phyloP scores from a whole-genome alignment of 2,113 vertebrate genomes.

The Crypturellus undulatus region DNA sequence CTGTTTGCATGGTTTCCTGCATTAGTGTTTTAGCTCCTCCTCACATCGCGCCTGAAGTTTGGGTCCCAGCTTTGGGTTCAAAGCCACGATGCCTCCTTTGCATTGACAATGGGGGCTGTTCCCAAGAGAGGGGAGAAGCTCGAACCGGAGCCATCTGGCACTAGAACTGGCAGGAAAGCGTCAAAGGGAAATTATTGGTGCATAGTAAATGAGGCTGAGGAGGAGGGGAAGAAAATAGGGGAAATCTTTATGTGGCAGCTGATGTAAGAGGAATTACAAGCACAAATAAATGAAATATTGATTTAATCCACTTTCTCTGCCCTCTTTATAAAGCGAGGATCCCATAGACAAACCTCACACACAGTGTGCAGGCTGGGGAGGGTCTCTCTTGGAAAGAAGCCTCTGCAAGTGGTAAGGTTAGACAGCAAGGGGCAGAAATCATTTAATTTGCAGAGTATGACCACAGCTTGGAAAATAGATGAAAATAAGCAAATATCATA shows the following conservation, averaged over 20 bases:
- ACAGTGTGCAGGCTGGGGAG: neutral
- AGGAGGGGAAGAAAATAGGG: slow-evolving; percentile 48
- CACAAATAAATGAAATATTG: slow-evolving; percentile 67
- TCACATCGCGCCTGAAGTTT: slow-evolving; percentile 25
- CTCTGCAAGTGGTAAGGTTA: rapidly evolving
- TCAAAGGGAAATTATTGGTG: slow-evolving; percentile 74
- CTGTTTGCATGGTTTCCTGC: slow-evolving; percentile 65
- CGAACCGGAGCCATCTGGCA: slow-evolving; percentile 75
- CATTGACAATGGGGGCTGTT: slow-evolving; percentile 73
- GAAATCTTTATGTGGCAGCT: slow-evolving; percentile 58
- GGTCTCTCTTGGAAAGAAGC: neutral
- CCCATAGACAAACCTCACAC: neutral
- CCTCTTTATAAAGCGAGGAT: slow-evolving; percentile 32
- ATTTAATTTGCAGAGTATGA: neutral
- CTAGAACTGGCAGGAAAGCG: slow-evolving; percentile 55
- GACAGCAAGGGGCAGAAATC: neutral
- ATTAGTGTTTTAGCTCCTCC: slow-evolving; percentile 62
- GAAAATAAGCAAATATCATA: too few species aligned
- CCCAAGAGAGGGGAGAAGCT: slow-evolving; percentile 67
- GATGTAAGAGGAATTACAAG: slow-evolving; percentile 70
- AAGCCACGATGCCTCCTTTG: slow-evolving; percentile 70
- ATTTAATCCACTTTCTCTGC: slow-evolving; percentile 61
- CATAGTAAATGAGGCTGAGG: slow-evolving; percentile 70
- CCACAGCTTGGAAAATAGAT: rapidly evolving
- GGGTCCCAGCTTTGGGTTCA: slow-evolving; percentile 71